Percentiles rank a stretch among this genome's conserved stretches.
phyloP scores from a whole-genome alignment of 2,888 invertebrate species.

The Yponomeuta sedellus region DNA sequence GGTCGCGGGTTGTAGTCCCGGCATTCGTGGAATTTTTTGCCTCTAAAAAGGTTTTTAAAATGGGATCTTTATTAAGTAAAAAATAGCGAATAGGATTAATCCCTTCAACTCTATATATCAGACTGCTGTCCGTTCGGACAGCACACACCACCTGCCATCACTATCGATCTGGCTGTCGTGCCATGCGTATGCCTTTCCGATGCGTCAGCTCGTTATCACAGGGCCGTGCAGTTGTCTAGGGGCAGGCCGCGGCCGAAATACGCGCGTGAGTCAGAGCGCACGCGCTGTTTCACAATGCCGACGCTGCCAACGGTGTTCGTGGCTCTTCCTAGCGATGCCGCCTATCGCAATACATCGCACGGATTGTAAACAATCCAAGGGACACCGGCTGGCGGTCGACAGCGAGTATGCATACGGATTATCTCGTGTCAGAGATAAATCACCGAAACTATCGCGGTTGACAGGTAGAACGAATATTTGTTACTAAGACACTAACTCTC shows the following conservation, averaged over 20 bases:
- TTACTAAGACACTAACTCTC: too few relatives aligned
- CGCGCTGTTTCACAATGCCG: constrained; percentile 60
- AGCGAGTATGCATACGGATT: too few relatives aligned
- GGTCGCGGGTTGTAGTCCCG: too few relatives aligned
- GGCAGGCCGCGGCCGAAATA: constrained; percentile 44
- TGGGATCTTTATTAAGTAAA: too few relatives aligned
- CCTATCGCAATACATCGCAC: constrained; percentile 14
- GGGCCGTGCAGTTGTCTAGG: constrained; percentile 8
- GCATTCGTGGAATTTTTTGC: too few relatives aligned
- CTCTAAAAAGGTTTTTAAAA: too few relatives aligned
- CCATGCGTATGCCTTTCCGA: background rate
- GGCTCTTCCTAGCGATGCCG: constrained; percentile 65
- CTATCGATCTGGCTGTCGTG: background rate
- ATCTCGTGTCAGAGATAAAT: too few relatives aligned
- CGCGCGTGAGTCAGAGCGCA: constrained; percentile 52
- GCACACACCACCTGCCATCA: background rate
- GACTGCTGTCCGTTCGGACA: too few relatives aligned
- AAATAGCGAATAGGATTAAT: too few relatives aligned
- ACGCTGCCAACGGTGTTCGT: constrained; percentile 71
- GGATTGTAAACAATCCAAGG: constrained; percentile 5
- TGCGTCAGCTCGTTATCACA: background rate
- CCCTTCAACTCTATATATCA: too few relatives aligned
- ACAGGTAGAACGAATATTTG: too few relatives aligned
- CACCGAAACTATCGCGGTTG: too few relatives aligned
- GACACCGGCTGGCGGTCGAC: background rate